Conservation (phyloP, 1,140 invertebrate genomes). For the Dinothrombium tinctorium region DNA sequence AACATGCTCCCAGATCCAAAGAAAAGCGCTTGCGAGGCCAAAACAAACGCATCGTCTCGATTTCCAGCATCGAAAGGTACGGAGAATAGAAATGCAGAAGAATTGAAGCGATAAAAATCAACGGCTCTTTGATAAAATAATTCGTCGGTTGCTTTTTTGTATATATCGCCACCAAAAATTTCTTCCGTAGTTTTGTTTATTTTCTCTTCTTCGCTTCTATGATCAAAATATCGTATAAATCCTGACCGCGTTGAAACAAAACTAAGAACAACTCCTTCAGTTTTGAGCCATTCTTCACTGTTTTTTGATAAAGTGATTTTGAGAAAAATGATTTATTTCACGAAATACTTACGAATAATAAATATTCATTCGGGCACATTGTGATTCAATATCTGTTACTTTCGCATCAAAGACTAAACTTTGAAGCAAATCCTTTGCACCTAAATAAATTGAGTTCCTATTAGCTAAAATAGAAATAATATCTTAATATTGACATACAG, state of each 20-base stretch:
- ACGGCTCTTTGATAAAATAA: constrained; percentile 79
- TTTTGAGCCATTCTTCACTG: too few species aligned
- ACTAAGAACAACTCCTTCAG: constrained; percentile 51
- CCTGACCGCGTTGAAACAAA: constrained; percentile 75
- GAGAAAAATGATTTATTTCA: too few species aligned
- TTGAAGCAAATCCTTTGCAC: constrained; percentile 55
- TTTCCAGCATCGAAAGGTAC: constrained; percentile 39
- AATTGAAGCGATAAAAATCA: constrained; percentile 53
- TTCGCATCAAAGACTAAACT: constrained; percentile 50
- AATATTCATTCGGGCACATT: too few species aligned
- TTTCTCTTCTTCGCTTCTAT: constrained; percentile 12
- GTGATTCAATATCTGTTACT: constrained; percentile 12
- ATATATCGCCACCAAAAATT: not conserved
- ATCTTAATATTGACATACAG: too few species aligned
- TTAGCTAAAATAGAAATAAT: too few species aligned
- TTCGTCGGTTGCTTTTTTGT: constrained; percentile 40
- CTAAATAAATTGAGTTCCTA: too few species aligned
- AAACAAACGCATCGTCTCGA: too few species aligned
- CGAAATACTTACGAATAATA: too few species aligned
- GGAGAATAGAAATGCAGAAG: constrained; percentile 62
- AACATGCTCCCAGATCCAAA: constrained; percentile 46
- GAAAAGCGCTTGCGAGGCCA: constrained; percentile 70
- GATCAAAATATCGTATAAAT: constrained; percentile 49
- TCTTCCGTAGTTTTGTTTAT: constrained; percentile 2
- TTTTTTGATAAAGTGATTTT: too few species aligned